phyloP scores from a whole-genome alignment of 1,140 invertebrate genomes.

The Lepidotrigona ventralis region DNA sequence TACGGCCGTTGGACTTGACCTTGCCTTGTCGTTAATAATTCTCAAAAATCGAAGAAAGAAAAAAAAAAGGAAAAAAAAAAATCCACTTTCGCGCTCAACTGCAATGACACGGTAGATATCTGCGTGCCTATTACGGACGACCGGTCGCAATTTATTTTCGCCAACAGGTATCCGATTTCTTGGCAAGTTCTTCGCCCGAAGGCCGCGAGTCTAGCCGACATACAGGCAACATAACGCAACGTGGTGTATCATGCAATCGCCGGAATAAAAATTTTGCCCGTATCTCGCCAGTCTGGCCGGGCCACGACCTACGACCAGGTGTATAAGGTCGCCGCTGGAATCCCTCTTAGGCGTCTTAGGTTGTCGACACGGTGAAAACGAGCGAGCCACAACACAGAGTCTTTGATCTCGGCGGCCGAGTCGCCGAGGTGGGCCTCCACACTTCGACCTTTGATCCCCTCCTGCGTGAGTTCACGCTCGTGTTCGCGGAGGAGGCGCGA shows the following conservation, averaged over 20 bases:
- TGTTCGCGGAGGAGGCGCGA: slow-evolving; percentile 23
- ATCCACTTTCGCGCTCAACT: background rate
- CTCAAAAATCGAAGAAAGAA: background rate
- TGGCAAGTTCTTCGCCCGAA: background rate
- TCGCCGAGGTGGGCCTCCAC: slow-evolving; percentile 28
- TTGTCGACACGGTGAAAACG: slow-evolving; percentile 34
- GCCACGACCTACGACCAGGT: slow-evolving; percentile 21
- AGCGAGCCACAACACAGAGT: slow-evolving; percentile 12
- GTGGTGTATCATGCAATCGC: too few species aligned
- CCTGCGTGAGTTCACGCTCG: slow-evolving; percentile 40
- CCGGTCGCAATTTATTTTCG: background rate
- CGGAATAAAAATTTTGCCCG: slow-evolving; percentile 35
- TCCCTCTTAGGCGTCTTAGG: slow-evolving; percentile 9
- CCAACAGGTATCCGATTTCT: slow-evolving; percentile 21
- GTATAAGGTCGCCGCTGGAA: slow-evolving; percentile 19
- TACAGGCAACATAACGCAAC: slow-evolving; percentile 13
- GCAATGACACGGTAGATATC: background rate
- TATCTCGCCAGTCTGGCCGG: background rate
- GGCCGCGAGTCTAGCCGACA: background rate
- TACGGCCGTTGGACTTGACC: background rate
- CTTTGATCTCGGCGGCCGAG: slow-evolving; percentile 51
- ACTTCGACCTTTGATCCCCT: slow-evolving; percentile 46
- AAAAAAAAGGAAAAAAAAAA: too few species aligned
- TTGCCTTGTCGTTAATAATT: background rate
- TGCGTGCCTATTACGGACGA: background rate